Evolutionary conservation across 2,888 invertebrate species (phyloP), one percentile per base, ranked within the genome.

Genomic region (Ophion obscuratus): DNA sequence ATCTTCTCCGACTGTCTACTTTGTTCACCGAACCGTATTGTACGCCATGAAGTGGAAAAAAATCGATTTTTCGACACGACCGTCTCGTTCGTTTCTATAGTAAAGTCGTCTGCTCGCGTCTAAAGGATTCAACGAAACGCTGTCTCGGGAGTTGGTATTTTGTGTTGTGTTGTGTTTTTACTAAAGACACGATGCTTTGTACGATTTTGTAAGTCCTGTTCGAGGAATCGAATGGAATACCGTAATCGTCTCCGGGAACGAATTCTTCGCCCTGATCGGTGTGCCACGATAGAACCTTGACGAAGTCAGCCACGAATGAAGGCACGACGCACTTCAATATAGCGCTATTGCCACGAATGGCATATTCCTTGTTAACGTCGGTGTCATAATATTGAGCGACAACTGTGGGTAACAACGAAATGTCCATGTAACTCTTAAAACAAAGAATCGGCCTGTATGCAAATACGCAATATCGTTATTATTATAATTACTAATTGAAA

Each of bases 241-340:
- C 96, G 92, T 95, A 96, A 92, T 96, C 95, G 86, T 95, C 95
- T 89, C 96, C 95, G 62, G 96, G 96, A 91, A 95, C 95, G 92
- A 96, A 97, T 91, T 96, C 96, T 93, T 97, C 97, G 85, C 96
- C 96, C 91, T 96, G 96, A 94, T 97, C 97, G 89, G 97, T 97
- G 90, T 97, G 97, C 98, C 98, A 98, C 73, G 97, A 97, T 78
- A 97, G 95, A 89, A 99, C 98, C 92, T 95, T 96, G 87, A 99
- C 97, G 95, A 98, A 98, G 95, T 98, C 98, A 86, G 97, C 97
- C 87, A 98, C 98, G 95, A 98, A 99, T 87, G 98, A 98, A 74
- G 98, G 98, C 92, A 98, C 97, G 91, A 97, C 97, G 95, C 98
- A 98, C 95, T 98, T 98, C 91, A 98, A 95, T 88, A 98, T 97